phyloP scores from a whole-genome alignment of 2,113 vertebrate species.

The Vimba vimba region DNA sequence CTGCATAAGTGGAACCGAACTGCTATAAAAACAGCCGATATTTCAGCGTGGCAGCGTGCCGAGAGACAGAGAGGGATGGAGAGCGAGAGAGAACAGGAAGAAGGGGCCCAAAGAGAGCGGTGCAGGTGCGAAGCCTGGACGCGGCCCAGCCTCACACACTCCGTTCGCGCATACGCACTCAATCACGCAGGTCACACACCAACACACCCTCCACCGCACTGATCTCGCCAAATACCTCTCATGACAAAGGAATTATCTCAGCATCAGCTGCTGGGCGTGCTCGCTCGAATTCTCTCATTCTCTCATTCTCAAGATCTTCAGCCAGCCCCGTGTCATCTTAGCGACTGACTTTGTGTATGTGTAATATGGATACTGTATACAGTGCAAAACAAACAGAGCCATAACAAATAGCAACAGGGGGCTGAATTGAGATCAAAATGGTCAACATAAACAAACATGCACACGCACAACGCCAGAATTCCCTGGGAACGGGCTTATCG shows the following conservation, averaged over 20 bases:
- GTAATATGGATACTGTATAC: constrained; percentile 43
- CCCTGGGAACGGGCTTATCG: constrained; percentile 41
- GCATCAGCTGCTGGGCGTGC: constrained; percentile 53
- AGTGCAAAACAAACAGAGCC: constrained; percentile 40
- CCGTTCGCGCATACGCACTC: constrained; percentile 13
- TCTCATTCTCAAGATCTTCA: constrained; percentile 29
- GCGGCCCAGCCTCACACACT: constrained; percentile 51
- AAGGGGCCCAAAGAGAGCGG: constrained; percentile 49
- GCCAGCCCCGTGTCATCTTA: constrained; percentile 28
- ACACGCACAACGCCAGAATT: constrained; percentile 34
- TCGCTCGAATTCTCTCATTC: background rate
- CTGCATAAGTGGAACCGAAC: constrained; percentile 58
- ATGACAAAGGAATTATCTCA: constrained; percentile 58
- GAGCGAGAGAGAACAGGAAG: constrained; percentile 31
- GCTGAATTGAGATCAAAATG: constrained; percentile 35
- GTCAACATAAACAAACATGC: constrained; percentile 33
- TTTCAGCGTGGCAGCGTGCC: constrained; percentile 53
- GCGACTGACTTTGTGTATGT: constrained; percentile 43
- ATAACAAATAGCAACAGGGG: constrained; percentile 48
- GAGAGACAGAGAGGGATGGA: constrained; percentile 35
- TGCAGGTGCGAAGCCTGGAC: constrained; percentile 61
- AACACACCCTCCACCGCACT: constrained; percentile 38
- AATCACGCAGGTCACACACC: constrained; percentile 37
- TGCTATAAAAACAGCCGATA: constrained; percentile 56
- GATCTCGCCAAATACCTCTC: constrained; percentile 41